A percentile compares a stretch with the other conserved stretches of the same genome.
These are phyloP conservation scores for Cistogaster globosa DNA, from an alignment of 2,888 invertebrate species.

Conservation along the genomic window DNA sequence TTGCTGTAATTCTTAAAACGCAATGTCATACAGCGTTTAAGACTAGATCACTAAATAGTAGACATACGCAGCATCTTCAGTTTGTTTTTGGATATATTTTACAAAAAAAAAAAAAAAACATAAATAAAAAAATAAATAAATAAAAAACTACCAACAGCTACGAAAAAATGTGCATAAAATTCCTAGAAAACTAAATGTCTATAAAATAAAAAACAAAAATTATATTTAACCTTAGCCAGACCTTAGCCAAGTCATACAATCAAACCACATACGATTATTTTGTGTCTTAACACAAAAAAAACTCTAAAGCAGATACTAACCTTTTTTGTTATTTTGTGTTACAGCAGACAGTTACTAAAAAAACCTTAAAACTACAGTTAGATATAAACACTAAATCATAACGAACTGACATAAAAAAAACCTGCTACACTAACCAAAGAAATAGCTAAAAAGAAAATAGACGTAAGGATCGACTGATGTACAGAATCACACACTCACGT, in stretches of 20 bases:
- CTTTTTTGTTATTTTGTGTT: slow-evolving; percentile 54
- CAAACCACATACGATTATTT: slow-evolving; percentile 43
- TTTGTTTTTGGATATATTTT: slow-evolving; percentile 12
- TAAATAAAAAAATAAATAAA: not conserved
- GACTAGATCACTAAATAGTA: slow-evolving; percentile 47
- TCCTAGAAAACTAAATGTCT: slow-evolving; percentile 78
- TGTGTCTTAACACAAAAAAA: slow-evolving; percentile 12
- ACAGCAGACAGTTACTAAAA: slow-evolving; percentile 53
- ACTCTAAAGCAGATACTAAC: slow-evolving; percentile 59
- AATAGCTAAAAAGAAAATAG: slow-evolving; percentile 44
- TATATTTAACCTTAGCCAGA: slow-evolving; percentile 46
- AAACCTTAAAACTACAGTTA: slow-evolving; percentile 74
- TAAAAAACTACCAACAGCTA: slow-evolving; percentile 27
- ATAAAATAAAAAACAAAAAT: slow-evolving; percentile 53
- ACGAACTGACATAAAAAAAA: slow-evolving; percentile 67
- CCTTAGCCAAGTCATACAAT: slow-evolving; percentile 45
- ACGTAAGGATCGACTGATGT: not conserved
- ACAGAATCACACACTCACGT: slow-evolving; percentile 7
- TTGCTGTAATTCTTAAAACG: slow-evolving; percentile 49
- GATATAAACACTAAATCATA: slow-evolving; percentile 82
- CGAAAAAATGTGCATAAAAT: slow-evolving; percentile 80
- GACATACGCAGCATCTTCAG: slow-evolving; percentile 64
- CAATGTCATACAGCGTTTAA: slow-evolving; percentile 58
- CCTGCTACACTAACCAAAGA: slow-evolving; percentile 58
- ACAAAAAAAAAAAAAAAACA: slow-evolving; percentile 1